Percentiles rank a stretch among this genome's conserved stretches.
Conservation (phyloP, 1,140 invertebrate species). For the Solenopsis fugax region DNA sequence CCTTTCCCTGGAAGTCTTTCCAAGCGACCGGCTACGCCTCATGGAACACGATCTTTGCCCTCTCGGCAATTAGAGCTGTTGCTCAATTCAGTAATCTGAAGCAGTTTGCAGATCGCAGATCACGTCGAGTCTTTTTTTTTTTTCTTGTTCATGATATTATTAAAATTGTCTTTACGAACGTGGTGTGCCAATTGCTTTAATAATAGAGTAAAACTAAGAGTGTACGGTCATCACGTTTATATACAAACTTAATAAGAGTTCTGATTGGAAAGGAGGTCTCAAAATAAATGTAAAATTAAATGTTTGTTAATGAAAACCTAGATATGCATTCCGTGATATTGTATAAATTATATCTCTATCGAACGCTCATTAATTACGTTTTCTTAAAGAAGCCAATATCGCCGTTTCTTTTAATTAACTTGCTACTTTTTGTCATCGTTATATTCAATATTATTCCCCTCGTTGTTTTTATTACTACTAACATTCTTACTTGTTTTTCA, state of each 20-base stretch:
- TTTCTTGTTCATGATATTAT: neutral
- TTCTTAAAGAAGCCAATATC: neutral
- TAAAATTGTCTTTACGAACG: neutral
- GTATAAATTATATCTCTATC: neutral
- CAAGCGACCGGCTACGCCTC: constrained; percentile 21
- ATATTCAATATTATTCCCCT: neutral
- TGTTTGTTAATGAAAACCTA: neutral
- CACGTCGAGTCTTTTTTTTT: neutral
- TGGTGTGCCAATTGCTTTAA: neutral
- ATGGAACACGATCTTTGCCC: constrained; percentile 33
- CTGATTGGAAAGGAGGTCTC: neutral
- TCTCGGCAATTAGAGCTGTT: constrained; percentile 36
- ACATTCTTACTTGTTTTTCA: neutral
- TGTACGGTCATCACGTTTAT: neutral
- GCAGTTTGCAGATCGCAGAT: neutral
- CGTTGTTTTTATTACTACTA: neutral
- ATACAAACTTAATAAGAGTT: neutral
- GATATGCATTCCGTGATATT: neutral
- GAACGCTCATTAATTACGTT: neutral
- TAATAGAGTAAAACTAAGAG: neutral
- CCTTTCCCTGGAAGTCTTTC: constrained; percentile 24
- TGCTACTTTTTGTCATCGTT: neutral
- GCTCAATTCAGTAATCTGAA: constrained; percentile 38
- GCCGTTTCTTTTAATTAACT: constrained; percentile 1
- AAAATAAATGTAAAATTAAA: constrained; percentile 10